Conservation (phyloP, 2,888 invertebrate species). For the Nycteola revayana region DNA sequence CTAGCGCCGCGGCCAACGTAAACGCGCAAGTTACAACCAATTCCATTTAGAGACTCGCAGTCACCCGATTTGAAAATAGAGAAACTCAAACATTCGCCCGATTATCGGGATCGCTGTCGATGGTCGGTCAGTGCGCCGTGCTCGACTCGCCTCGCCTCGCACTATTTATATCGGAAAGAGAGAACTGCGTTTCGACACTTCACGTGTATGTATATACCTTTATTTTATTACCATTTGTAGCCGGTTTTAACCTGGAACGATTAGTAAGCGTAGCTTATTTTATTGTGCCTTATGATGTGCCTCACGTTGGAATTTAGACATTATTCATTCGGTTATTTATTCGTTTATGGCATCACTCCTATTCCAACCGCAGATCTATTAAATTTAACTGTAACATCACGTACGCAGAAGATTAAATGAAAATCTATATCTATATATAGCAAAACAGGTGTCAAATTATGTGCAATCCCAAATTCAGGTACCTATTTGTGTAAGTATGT, state of each 20-base stretch:
- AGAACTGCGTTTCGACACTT: slow-evolving; percentile 72
- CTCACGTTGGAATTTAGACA: slow-evolving; percentile 45
- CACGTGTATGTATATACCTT: slow-evolving; percentile 68
- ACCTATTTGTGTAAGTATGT: too few relatives aligned
- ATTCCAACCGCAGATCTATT: too few relatives aligned
- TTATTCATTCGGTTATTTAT: slow-evolving; percentile 27
- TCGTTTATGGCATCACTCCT: too few relatives aligned
- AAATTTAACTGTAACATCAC: too few relatives aligned
- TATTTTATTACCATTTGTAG: slow-evolving; percentile 79
- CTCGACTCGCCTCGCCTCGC: slow-evolving; percentile 59
- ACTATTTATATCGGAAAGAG: slow-evolving; percentile 79
- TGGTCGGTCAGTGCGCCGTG: slow-evolving; percentile 74
- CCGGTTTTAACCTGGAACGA: slow-evolving; percentile 74
- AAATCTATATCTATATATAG: too few relatives aligned
- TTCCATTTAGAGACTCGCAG: slow-evolving; percentile 45
- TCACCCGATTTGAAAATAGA: slow-evolving; percentile 76
- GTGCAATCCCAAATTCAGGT: too few relatives aligned
- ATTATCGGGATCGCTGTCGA: slow-evolving; percentile 78
- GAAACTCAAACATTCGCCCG: slow-evolving; percentile 76
- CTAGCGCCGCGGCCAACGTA: slow-evolving; percentile 41
- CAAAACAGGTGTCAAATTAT: too few relatives aligned
- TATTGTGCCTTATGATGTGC: slow-evolving; percentile 63
- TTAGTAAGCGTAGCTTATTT: slow-evolving; percentile 70
- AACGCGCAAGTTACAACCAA: slow-evolving; percentile 49
- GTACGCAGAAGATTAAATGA: too few relatives aligned